phyloP scores from a whole-genome alignment of 2,888 invertebrate genomes.

The Leptinotarsa peninsularis region DNA sequence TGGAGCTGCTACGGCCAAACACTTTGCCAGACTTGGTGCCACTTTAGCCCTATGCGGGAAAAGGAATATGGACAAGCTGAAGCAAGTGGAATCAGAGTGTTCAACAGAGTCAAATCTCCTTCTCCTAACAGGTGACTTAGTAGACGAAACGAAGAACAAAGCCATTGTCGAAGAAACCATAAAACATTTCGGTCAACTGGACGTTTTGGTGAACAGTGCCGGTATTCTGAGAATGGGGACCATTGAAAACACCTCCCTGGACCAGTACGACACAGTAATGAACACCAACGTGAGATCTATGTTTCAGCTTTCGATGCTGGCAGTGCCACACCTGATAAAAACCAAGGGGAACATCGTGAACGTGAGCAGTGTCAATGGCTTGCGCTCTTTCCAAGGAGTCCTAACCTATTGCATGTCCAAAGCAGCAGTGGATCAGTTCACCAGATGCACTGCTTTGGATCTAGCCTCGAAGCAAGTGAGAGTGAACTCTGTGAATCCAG shows the following conservation, averaged over 20 bases:
- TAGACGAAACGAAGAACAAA: conserved; percentile 79
- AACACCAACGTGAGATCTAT: conserved; percentile 88
- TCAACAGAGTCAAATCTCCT: conserved; percentile 67
- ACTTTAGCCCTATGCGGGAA: conserved; percentile 76
- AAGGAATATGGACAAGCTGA: conserved; percentile 77
- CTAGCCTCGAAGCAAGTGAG: conserved; percentile 84
- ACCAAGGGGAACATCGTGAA: conserved; percentile 89
- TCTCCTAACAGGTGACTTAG: conserved; percentile 77
- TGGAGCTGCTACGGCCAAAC: conserved; percentile 84
- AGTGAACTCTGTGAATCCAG: conserved; percentile 94
- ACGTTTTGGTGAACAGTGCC: conserved; percentile 91
- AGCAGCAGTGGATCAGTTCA: conserved; percentile 94
- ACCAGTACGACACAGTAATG: conserved; percentile 91
- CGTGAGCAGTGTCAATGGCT: conserved; percentile 93
- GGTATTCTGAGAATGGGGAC: conserved; percentile 75
- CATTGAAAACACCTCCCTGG: conserved; percentile 87
- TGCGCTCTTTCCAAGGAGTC: conserved; percentile 90
- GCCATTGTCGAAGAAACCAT: conserved; percentile 80
- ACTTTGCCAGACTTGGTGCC: conserved; percentile 81
- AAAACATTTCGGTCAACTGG: conserved; percentile 79
- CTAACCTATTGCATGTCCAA: conserved; percentile 94
- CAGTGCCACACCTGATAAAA: conserved; percentile 86
- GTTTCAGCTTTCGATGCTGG: conserved; percentile 86
- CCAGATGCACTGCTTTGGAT: conserved; percentile 91
- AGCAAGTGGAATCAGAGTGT: conserved; percentile 73